A percentile compares a stretch with the other conserved stretches of the same genome.
Evolutionary conservation across 1,140 invertebrate genomes (phyloP).

Genomic region (Dufourea novaeangliae): DNA sequence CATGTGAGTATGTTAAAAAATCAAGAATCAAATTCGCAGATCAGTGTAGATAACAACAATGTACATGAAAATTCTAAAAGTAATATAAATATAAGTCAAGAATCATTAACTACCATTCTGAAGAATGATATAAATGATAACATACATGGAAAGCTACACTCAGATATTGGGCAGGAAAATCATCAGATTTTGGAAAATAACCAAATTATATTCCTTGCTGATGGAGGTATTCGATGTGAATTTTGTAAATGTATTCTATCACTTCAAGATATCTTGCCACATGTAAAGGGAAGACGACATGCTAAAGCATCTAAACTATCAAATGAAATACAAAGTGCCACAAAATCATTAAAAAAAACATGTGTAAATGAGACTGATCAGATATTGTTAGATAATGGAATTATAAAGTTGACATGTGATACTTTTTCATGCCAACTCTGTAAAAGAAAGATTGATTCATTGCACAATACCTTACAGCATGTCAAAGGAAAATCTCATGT

Average conservation of each 20-base stretch:
- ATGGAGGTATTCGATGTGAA: not conserved
- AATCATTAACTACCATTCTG: no score
- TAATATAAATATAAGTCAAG: not conserved
- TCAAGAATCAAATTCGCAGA: not conserved
- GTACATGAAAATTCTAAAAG: not conserved
- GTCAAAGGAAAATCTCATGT: not conserved
- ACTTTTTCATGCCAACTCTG: not conserved
- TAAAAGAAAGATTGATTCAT: not conserved
- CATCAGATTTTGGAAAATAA: not conserved
- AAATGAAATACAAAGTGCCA: not conserved
- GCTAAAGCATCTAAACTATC: not conserved
- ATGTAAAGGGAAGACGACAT: slow-evolving; percentile 3
- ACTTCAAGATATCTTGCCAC: not conserved
- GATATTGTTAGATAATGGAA: not conserved
- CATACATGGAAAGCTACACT: not conserved
- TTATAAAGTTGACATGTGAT: not conserved
- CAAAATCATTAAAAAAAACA: not conserved
- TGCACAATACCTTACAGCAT: not conserved
- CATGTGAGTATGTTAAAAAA: not conserved
- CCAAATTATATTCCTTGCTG: not conserved
- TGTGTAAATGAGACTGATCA: not conserved
- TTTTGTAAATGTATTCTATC: slow-evolving; percentile 2
- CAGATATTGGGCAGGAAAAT: not conserved
- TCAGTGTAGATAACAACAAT: no score
- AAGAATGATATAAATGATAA: not conserved